Evolutionary conservation across 37 sponge, comb jelly and placozoan genomes (phyloP).

Genomic region (Oopsacas minuta): DNA sequence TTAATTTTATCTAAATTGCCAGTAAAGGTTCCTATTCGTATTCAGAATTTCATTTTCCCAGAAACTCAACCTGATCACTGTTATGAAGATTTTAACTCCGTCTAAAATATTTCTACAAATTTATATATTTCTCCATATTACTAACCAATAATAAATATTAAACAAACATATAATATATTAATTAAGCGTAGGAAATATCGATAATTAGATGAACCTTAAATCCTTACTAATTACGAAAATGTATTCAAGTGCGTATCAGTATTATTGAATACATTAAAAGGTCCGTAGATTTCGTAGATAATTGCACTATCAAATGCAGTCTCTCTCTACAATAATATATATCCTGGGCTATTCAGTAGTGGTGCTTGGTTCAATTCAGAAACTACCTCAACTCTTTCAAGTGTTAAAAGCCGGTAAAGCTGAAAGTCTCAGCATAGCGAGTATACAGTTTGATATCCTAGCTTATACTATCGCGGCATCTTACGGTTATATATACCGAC

Average conservation of each 20-base stretch:
- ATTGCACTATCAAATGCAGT: neutral
- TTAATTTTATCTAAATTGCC: neutral
- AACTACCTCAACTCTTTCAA: neutral
- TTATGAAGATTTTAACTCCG: conserved; percentile 8
- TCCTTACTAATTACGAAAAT: no score
- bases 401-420: neutral
- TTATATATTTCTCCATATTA: no score
- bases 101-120: no score
- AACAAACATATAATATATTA: no score
- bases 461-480: neutral
- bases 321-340: neutral
- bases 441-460: neutral
- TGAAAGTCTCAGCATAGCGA: neutral
- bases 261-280: no score
- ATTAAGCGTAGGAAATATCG: no score
- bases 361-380: neutral
- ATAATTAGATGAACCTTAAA: no score
- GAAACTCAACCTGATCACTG: neutral
- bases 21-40: neutral
- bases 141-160: no score
- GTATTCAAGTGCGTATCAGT: no score
- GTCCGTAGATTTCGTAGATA: no score
- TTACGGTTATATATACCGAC: neutral
- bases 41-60: conserved; percentile 16
- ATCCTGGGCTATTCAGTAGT: conserved; percentile 5